Percentiles rank a stretch among this genome's conserved stretches.
Conservation (phyloP, 2,113 vertebrate species). For the Passer domesticus region DNA sequence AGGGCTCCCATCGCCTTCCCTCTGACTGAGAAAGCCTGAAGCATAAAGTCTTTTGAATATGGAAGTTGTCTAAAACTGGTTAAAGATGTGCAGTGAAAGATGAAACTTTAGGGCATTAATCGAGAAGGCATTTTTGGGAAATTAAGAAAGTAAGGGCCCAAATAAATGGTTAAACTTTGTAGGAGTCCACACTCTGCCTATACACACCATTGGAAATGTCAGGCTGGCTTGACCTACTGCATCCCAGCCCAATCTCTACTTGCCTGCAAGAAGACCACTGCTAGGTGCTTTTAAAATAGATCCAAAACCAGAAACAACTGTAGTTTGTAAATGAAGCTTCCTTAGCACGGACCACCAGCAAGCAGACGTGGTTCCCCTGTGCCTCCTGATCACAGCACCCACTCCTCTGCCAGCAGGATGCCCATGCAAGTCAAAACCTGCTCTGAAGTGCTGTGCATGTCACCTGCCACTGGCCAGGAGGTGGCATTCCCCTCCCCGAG, state of each 20-base stretch:
- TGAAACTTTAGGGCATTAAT: neutral
- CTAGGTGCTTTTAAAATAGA: neutral
- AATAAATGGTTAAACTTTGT: neutral
- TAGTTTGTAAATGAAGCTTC: neutral
- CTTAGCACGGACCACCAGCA: neutral
- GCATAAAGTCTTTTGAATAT: neutral
- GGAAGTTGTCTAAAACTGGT: neutral
- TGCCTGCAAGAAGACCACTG: neutral
- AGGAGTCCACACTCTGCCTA: neutral
- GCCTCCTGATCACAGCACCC: neutral
- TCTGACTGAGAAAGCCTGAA: neutral
- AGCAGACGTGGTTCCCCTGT: rapidly evolving
- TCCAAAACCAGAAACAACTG: neutral
- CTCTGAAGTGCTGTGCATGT: neutral
- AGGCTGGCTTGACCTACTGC: neutral
- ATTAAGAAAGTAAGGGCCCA: neutral
- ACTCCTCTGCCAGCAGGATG: neutral
- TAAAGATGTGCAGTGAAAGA: neutral
- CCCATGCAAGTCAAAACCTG: neutral
- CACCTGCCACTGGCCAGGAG: neutral
- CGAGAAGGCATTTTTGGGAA: neutral
- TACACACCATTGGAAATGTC: rapidly evolving
- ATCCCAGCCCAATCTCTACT: rapidly evolving
- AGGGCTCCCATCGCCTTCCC: neutral
- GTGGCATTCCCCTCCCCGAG: neutral